Evolutionary conservation across 2,113 vertebrate genomes (phyloP).

Genomic region (Epinephelus cyanopodus): DNA sequence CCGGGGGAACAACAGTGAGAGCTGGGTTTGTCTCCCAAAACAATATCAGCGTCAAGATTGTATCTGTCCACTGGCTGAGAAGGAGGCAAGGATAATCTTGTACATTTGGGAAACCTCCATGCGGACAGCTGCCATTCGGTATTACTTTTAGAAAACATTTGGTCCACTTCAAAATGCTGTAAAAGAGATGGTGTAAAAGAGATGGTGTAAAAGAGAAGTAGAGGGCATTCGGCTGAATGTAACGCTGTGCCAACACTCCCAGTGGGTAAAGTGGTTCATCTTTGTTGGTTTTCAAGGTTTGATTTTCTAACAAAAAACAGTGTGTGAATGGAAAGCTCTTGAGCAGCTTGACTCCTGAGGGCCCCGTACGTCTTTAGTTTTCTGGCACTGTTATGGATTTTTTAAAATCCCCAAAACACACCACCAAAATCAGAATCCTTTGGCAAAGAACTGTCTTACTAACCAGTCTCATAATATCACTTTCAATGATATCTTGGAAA

Average conservation of each 20-base stretch:
- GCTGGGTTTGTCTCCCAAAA: conserved; percentile 21
- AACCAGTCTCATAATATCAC: not conserved
- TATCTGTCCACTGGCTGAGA: conserved; percentile 15
- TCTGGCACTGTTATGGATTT: not conserved
- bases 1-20: not conserved
- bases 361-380: not conserved
- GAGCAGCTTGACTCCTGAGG: not conserved
- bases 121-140: too few species aligned
- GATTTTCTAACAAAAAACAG: not conserved
- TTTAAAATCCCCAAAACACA: not conserved
- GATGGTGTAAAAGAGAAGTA: not conserved
- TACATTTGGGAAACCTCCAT: not conserved
- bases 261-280: not conserved
- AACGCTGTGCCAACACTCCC: not conserved
- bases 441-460: not conserved
- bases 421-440: not conserved
- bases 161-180: not conserved
- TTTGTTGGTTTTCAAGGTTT: not conserved
- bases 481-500: not conserved
- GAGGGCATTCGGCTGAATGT: not conserved
- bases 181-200: not conserved
- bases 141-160: not conserved
- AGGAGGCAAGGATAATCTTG: not conserved
- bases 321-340: not conserved
- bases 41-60: conserved; percentile 38